Base-by-base conservation (phyloP, 1,140 invertebrate species). In the Cherax quadricarinatus region DNA sequence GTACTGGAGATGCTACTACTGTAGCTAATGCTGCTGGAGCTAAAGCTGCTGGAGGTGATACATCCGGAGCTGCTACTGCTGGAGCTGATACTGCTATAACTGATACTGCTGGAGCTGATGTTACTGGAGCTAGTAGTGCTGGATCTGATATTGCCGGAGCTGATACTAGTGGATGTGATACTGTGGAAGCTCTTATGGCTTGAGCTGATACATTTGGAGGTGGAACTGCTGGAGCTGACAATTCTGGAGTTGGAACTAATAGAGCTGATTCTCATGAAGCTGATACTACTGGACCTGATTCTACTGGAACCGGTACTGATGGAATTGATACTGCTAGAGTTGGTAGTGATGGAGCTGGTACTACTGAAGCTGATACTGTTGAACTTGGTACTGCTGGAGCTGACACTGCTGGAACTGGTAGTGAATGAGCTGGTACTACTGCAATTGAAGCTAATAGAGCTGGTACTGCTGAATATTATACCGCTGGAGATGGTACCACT, bases 281-380 rank as follows among this genome's bases (percentile, higher is more conserved):
- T 86, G 48, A 41, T 62, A 73, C 41, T 51, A 4, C n/a, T 57
- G 1, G 51, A 57, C 7, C 3, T 14, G n/a, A 14, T 70, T 1
- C 9, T 53, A 0, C 62, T 86, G 21, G 4, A 53, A 18, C 81
- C 60, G 7, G 10, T 21, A 21, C 30, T 75, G 24, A 12, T 73
- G 3, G 83, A 48, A 21, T 18, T 24, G 10, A 21, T 60, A 14
- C 83, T 73, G 24, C 48, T 53, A 49, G 14, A 53, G 48, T 62
- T 86, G 18, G 5, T 41, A 0, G 5, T 53, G n/a, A 62, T 86
- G 10, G 84, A 75, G 48, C 66, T 75, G 14, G 24, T 18, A 10
- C 70, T 75, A 0, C 81, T 82, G 41, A 48, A 86, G 16, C 84
- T 51, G 24, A 53, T 75, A 21, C 84, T 75, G 41, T 66, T 86